Conservation (phyloP, 2,888 invertebrate species). For the Drosophila leonis region DNA sequence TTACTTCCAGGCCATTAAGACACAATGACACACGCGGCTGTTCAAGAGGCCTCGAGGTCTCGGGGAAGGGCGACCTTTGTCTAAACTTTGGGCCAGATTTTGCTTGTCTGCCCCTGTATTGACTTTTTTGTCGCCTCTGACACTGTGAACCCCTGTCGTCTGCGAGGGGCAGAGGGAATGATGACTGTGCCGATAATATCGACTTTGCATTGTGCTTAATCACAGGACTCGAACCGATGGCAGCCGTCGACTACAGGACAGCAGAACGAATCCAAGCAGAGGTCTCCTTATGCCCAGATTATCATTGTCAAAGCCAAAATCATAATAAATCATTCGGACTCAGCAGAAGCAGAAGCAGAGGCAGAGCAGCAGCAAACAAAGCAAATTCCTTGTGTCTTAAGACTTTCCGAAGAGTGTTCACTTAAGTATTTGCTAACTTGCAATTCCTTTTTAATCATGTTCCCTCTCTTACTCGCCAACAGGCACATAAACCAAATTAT, state of each 20-base stretch:
- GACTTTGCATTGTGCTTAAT: conserved; percentile 49
- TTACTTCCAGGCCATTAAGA: conserved; percentile 61
- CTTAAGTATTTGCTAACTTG: conserved; percentile 20
- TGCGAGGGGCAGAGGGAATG: conserved; percentile 3
- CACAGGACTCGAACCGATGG: conserved; percentile 25
- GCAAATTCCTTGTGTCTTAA: neutral
- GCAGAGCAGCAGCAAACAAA: neutral
- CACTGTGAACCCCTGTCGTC: conserved; percentile 62
- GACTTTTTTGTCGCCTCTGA: conserved; percentile 56
- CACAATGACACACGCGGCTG: conserved; percentile 50
- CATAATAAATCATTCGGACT: conserved; percentile 67
- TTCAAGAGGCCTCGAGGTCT: neutral
- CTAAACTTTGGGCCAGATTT: conserved; percentile 44
- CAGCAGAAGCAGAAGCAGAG: neutral
- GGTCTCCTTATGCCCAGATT: conserved; percentile 48
- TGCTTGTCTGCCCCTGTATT: conserved; percentile 48
- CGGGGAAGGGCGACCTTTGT: conserved; percentile 41
- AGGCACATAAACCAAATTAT: neutral
- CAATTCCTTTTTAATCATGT: neutral
- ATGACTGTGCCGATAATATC: conserved; percentile 57
- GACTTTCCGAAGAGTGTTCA: neutral
- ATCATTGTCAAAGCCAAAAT: conserved; percentile 59
- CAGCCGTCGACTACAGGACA: conserved; percentile 23
- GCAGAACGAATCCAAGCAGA: conserved; percentile 34
- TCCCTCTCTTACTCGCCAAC: neutral